A percentile compares a stretch with the other conserved stretches of the same genome.
Conservation (phyloP, 2,888 invertebrate genomes). For the Eupithecia insigniata region DNA sequence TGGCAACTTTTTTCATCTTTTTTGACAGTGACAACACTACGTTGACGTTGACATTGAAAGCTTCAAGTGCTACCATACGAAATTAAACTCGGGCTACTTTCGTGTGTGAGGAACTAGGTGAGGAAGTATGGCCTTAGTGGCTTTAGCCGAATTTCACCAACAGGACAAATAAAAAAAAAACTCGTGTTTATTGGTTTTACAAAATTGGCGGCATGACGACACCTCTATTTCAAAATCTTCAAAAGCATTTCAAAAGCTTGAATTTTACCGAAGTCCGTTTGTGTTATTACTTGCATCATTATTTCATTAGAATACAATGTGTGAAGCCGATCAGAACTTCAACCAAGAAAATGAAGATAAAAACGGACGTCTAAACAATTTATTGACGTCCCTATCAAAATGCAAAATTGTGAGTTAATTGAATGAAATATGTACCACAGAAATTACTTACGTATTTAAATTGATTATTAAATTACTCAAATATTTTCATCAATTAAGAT, state of each 20-base stretch:
- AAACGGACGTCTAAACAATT: slow-evolving; percentile 58
- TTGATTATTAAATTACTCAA: too few species aligned
- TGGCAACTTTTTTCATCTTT: not conserved
- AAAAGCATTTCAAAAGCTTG: not conserved
- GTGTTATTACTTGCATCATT: not conserved
- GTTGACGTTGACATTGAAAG: not conserved
- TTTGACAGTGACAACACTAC: not conserved
- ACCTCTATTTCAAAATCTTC: not conserved
- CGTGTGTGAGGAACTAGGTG: too few species aligned
- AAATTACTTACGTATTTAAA: too few species aligned
- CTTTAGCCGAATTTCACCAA: too few species aligned
- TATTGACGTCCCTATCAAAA: slow-evolving; percentile 64
- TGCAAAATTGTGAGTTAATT: slow-evolving; percentile 69
- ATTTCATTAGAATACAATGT: slow-evolving; percentile 25
- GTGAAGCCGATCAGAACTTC: slow-evolving; percentile 48
- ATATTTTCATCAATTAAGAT: too few species aligned
- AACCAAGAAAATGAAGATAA: slow-evolving; percentile 43
- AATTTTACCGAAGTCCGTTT: not conserved
- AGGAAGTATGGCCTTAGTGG: too few species aligned
- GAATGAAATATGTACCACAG: not conserved
- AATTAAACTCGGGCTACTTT: too few species aligned
- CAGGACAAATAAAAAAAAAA: too few species aligned
- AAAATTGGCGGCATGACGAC: slow-evolving; percentile 1
- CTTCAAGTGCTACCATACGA: not conserved
- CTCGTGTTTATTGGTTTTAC: not conserved